A percentile compares a stretch with the other conserved stretches of the same genome.
Conservation (phyloP, 2,888 invertebrate species). For the Stegana nigrithorax region DNA sequence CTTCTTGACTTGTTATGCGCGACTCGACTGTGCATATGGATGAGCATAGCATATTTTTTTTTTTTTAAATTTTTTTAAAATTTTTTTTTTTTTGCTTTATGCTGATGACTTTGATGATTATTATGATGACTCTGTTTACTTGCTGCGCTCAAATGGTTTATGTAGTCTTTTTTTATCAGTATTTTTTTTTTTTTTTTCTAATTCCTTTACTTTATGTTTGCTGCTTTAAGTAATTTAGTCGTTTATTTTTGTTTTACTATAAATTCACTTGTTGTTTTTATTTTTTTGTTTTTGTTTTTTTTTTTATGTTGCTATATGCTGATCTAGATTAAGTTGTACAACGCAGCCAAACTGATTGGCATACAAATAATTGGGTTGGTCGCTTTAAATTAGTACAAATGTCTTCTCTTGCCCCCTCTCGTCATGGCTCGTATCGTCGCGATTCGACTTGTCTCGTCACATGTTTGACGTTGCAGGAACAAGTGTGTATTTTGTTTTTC, state of each 20-base stretch:
- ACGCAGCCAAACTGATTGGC: conserved; percentile 18
- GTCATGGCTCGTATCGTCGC: too few species aligned
- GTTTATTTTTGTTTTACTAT: conserved; percentile 41
- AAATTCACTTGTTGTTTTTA: not conserved
- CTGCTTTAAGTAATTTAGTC: conserved; percentile 50
- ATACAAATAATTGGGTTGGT: conserved; percentile 21
- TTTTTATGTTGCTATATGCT: not conserved
- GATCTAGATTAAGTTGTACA: conserved; percentile 21
- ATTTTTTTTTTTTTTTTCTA: conserved; percentile 25
- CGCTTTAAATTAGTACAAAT: conserved; percentile 15
- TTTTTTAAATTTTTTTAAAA: too few species aligned
- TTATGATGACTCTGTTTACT: conserved; percentile 48
- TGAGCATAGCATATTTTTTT: not conserved
- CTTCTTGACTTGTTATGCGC: not conserved
- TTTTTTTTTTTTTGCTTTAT: conserved; percentile 22
- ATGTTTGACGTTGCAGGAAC: not conserved
- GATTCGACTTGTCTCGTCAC: too few species aligned
- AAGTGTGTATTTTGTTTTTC: not conserved
- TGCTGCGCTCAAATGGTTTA: conserved; percentile 41
- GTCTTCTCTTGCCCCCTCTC: not conserved
- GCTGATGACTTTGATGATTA: conserved; percentile 41
- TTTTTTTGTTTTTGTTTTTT: not conserved
- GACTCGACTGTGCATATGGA: not conserved
- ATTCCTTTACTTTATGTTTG: not conserved
- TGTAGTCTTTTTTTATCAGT: not conserved